Conservation (phyloP, 2,797 vertebrate species). For the Lagodon rhomboides region DNA sequence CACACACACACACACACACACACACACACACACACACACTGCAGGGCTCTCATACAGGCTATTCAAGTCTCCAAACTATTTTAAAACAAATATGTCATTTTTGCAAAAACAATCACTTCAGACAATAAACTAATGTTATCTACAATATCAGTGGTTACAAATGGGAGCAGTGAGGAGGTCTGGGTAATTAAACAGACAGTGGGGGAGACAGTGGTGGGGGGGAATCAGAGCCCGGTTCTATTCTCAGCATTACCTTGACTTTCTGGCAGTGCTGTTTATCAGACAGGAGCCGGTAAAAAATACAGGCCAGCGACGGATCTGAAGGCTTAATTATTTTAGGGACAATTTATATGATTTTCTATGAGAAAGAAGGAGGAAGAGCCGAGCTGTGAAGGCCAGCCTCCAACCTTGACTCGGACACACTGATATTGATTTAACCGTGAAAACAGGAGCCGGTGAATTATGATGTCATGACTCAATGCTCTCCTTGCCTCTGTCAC, state of each 20-base stretch:
- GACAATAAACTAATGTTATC: not conserved
- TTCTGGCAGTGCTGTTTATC: conserved; percentile 74
- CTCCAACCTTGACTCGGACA: conserved; percentile 86
- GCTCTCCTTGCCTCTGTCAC: conserved; percentile 81
- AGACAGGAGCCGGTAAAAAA: conserved; percentile 71
- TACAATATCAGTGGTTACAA: not conserved
- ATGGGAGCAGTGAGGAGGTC: not conserved
- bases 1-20: not conserved
- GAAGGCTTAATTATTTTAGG: conserved; percentile 87
- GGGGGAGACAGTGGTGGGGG: not conserved
- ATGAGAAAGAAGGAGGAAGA: conserved; percentile 78
- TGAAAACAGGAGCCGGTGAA: conserved; percentile 85
- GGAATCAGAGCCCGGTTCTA: conserved; percentile 51
- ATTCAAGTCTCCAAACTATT: not conserved
- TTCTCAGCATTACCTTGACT: conserved; percentile 78
- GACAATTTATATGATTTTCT: conserved; percentile 86
- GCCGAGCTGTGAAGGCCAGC: conserved; percentile 78
- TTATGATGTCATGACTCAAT: conserved; percentile 87
- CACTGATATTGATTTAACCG: conserved; percentile 86
- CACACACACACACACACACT: not conserved
- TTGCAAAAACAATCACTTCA: conserved; percentile 5
- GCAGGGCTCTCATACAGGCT: conserved; percentile 7
- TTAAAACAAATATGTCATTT: not conserved
- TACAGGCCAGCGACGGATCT: conserved; percentile 74
- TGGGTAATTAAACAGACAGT: conserved; percentile 10